phyloP scores from a whole-genome alignment of 2,113 vertebrate genomes.

The Cairina moschata region DNA sequence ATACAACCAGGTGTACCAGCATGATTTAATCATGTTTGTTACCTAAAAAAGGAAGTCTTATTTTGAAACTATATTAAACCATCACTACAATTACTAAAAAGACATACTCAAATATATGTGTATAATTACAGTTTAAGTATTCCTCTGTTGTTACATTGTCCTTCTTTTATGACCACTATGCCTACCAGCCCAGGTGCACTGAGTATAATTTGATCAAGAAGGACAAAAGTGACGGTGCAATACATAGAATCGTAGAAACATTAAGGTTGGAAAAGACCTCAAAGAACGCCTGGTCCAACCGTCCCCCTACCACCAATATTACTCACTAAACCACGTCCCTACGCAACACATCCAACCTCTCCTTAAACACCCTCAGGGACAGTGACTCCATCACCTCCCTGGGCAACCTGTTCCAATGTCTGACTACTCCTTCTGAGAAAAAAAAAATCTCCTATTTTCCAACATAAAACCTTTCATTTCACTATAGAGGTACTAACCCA shows the following conservation, averaged over 20 bases:
- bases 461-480: neutral
- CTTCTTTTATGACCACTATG: neutral
- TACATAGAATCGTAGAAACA: too few species aligned
- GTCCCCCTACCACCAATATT: too few species aligned
- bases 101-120: neutral
- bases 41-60: neutral
- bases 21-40: neutral
- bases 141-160: neutral
- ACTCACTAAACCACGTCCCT: too few species aligned
- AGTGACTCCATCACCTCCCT: too few species aligned
- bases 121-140: neutral
- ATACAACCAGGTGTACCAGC: neutral
- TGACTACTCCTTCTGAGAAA: too few species aligned
- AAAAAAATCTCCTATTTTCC: too few species aligned
- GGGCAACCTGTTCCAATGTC: too few species aligned
- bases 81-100: neutral
- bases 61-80: neutral
- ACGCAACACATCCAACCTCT: too few species aligned
- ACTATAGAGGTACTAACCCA: slow-evolving; percentile 82
- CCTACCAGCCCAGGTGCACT: neutral
- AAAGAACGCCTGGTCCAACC: too few species aligned
- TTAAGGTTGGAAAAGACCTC: too few species aligned
- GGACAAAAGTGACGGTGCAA: neutral
- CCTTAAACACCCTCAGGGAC: too few species aligned
- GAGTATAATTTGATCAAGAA: neutral